These are phyloP conservation scores for Hoplodrina ambigua DNA, from an alignment of 2,888 invertebrate species.

Conservation along the genomic window DNA sequence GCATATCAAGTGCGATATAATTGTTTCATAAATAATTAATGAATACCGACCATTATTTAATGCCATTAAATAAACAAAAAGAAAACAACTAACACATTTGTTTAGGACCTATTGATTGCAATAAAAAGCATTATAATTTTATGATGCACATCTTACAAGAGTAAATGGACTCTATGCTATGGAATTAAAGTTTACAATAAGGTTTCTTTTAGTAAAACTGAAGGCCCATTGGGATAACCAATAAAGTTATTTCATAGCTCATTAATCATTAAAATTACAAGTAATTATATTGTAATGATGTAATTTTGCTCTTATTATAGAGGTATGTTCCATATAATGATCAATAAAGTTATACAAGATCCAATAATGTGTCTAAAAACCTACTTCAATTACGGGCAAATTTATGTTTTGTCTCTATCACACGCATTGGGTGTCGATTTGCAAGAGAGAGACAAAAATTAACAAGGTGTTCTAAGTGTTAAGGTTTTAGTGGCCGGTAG, in stretches of 20 bases:
- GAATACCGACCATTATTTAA: constrained; percentile 19
- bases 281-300: constrained; percentile 35
- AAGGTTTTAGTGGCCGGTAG: constrained; percentile 21
- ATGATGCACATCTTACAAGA: not conserved
- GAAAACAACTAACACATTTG: not conserved
- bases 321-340: constrained; percentile 10
- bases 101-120: constrained; percentile 32
- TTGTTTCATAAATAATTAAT: constrained; percentile 6
- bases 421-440: not conserved
- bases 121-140: constrained; percentile 11
- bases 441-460: constrained; percentile 21
- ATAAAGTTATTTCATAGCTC: constrained; percentile 16
- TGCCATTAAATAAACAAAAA: constrained; percentile 6
- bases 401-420: constrained; percentile 2
- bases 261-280: constrained; percentile 19
- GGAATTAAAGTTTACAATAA: constrained; percentile 4
- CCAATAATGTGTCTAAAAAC: constrained; percentile 16
- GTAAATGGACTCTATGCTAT: not conserved
- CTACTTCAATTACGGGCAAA: constrained; percentile 13
- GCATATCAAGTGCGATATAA: too few species aligned
- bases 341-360: constrained; percentile 28
- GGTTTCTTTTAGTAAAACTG: not conserved
- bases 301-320: constrained; percentile 5
- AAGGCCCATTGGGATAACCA: not conserved
- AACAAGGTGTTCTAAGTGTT: constrained; percentile 32